Conservation (phyloP, 2,113 vertebrate genomes). For the Nannobrachium achirus region DNA sequence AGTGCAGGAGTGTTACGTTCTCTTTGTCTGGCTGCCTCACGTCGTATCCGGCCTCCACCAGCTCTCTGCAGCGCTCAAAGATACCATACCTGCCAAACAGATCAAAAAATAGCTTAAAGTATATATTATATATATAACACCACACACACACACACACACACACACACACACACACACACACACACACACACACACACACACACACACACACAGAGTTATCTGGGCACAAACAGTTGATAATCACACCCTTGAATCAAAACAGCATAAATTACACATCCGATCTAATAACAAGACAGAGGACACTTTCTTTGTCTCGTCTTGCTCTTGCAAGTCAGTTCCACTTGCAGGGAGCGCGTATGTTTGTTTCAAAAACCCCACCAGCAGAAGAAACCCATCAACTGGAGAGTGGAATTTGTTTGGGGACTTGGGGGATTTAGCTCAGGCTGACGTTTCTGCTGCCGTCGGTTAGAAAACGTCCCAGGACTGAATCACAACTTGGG, state of each 20-base stretch:
- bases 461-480: too few relatives aligned
- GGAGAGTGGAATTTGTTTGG: too few relatives aligned
- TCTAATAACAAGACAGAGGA: neutral
- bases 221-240: neutral
- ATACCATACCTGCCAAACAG: constrained; percentile 88
- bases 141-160: neutral
- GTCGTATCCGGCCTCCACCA: constrained; percentile 98
- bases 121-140: too few relatives aligned
- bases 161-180: constrained; percentile 10
- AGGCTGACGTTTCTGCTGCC: too few relatives aligned
- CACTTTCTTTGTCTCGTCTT: neutral
- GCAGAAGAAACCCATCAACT: too few relatives aligned
- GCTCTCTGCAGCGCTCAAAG: constrained; percentile 94
- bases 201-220: constrained; percentile 1
- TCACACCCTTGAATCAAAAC: constrained; percentile 27
- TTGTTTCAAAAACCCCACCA: too few relatives aligned
- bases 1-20: constrained; percentile 97
- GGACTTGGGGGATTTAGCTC: too few relatives aligned
- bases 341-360: too few relatives aligned
- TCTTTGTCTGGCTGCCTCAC: constrained; percentile 98
- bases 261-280: constrained; percentile 8
- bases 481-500: too few relatives aligned
- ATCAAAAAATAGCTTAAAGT: neutral
- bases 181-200: constrained; percentile 5
- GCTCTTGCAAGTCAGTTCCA: too few relatives aligned